phyloP scores from a whole-genome alignment of 2,888 invertebrate species.

The Ctenicera cuprea region DNA sequence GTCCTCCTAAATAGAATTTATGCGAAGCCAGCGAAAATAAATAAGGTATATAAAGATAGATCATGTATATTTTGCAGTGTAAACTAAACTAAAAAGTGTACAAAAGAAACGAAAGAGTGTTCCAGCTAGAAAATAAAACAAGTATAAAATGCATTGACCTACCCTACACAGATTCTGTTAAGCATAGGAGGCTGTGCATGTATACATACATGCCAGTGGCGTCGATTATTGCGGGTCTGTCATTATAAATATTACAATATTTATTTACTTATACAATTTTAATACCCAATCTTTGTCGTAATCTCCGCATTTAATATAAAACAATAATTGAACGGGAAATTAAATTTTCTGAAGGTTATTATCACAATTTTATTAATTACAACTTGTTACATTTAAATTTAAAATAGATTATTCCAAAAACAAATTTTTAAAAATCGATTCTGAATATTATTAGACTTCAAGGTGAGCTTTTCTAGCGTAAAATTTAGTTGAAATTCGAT shows the following conservation, averaged over 20 bases:
- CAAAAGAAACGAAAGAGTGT: conserved; percentile 71
- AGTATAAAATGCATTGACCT: conserved; percentile 74
- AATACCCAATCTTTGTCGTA: no score
- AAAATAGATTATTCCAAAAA: no score
- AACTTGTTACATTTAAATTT: no score
- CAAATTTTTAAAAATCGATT: no score
- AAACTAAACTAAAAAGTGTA: conserved; percentile 69
- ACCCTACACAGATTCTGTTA: conserved; percentile 73
- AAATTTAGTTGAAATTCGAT: no score
- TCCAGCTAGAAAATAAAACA: conserved; percentile 71
- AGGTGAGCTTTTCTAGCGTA: no score
- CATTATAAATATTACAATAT: no score
- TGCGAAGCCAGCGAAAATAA: conserved; percentile 60
- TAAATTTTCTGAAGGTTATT: no score
- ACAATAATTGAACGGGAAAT: no score
- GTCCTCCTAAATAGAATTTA: conserved; percentile 40
- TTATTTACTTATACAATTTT: background rate
- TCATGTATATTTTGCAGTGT: conserved; percentile 63
- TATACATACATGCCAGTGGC: conserved; percentile 69
- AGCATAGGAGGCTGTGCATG: conserved; percentile 72
- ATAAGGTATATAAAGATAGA: conserved; percentile 68
- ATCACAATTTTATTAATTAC: no score
- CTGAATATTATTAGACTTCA: no score
- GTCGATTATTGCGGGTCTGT: conserved; percentile 51
- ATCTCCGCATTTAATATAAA: no score